Evolutionary conservation across 2,113 vertebrate species (phyloP).

Genomic region (Phoenicopterus ruber): DNA sequence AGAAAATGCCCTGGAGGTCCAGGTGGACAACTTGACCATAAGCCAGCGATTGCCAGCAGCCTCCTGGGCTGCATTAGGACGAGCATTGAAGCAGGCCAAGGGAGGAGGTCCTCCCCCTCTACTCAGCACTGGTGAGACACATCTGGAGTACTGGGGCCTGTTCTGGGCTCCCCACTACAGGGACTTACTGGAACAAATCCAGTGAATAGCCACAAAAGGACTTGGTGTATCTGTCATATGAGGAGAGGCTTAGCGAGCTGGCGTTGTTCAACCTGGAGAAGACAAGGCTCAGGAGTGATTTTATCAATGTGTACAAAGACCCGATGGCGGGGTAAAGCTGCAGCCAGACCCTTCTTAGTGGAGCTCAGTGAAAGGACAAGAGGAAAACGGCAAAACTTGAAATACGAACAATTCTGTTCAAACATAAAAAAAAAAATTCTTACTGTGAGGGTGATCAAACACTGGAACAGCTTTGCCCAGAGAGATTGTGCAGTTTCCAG

Average conservation of each 20-base stretch:
- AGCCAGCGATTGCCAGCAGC: background rate
- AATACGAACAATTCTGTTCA: background rate
- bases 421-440: background rate
- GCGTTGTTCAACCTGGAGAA: background rate
- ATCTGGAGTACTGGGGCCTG: background rate
- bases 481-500: background rate
- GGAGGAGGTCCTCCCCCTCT: background rate
- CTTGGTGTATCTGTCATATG: background rate
- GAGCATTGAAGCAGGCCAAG: accelerated
- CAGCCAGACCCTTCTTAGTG: background rate
- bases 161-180: background rate
- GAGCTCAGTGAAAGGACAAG: background rate
- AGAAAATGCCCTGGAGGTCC: background rate
- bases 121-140: background rate
- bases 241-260: background rate
- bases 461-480: background rate
- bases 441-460: background rate
- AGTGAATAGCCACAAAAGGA: background rate
- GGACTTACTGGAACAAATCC: background rate
- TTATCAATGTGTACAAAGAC: background rate
- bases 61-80: background rate
- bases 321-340: background rate
- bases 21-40: background rate
- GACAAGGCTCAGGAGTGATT: background rate
- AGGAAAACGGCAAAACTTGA: background rate